Conservation (phyloP, 2,888 invertebrate genomes). For the Drosophila pseudotakahashii region DNA sequence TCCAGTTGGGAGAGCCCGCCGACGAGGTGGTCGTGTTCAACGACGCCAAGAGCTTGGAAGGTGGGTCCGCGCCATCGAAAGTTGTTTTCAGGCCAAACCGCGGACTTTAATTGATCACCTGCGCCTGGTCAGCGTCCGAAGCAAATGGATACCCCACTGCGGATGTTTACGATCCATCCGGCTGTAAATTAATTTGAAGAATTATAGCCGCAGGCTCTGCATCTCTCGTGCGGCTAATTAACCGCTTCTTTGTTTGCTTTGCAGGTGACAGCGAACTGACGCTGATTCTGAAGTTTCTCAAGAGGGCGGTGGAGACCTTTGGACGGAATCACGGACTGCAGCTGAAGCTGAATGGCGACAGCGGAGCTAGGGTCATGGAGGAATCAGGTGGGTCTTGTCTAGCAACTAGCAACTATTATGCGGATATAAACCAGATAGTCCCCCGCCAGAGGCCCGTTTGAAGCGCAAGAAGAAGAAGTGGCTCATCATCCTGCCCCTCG, state of each 20-base stretch:
- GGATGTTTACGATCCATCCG: slow-evolving; percentile 58
- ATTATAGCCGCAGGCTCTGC: slow-evolving; percentile 35
- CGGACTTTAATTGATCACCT: slow-evolving; percentile 35
- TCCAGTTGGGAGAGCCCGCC: slow-evolving; percentile 81
- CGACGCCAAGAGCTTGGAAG: slow-evolving; percentile 79
- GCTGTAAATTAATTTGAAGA: slow-evolving; percentile 49
- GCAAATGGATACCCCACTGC: slow-evolving; percentile 44
- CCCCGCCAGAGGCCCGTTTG: slow-evolving; percentile 67
- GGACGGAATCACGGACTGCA: slow-evolving; percentile 82
- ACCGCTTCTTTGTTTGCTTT: slow-evolving; percentile 12
- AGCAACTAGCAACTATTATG: background rate
- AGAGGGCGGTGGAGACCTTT: slow-evolving; percentile 80
- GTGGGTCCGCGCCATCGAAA: slow-evolving; percentile 63
- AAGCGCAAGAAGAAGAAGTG: slow-evolving; percentile 78
- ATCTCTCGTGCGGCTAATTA: slow-evolving; percentile 5
- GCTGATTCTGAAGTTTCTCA: slow-evolving; percentile 79
- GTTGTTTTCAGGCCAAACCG: slow-evolving; percentile 31
- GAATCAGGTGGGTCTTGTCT: slow-evolving; percentile 66
- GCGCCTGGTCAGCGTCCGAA: slow-evolving; percentile 26
- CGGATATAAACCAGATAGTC: background rate
- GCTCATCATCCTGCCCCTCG: slow-evolving; percentile 81
- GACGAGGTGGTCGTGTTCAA: slow-evolving; percentile 75
- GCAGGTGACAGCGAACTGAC: slow-evolving; percentile 80
- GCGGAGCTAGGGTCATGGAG: slow-evolving; percentile 72
- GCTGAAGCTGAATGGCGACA: slow-evolving; percentile 75